A percentile compares a stretch with the other conserved stretches of the same genome.
These are phyloP conservation scores for Drosophila limbata DNA, from an alignment of 2,888 invertebrate genomes.

Conservation along the genomic window DNA sequence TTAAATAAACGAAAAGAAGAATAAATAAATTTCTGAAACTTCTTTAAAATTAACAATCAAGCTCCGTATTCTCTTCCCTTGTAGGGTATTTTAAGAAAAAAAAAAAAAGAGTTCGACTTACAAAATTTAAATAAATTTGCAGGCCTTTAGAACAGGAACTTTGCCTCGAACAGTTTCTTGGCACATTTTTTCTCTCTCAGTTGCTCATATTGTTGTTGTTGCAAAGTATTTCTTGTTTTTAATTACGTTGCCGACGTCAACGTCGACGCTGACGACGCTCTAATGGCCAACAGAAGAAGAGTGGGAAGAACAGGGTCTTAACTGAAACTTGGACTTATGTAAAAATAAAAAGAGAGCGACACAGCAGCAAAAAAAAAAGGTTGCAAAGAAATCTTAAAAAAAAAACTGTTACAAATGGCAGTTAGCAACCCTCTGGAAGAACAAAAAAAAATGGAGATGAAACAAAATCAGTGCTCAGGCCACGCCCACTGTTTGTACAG, in stretches of 20 bases:
- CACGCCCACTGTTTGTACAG: constrained; percentile 40
- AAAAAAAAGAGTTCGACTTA: constrained; percentile 58
- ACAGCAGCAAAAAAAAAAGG: constrained; percentile 55
- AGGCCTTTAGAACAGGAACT: constrained; percentile 22
- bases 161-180: constrained; percentile 60
- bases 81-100: neutral
- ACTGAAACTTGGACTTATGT: constrained; percentile 66
- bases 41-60: constrained; percentile 1
- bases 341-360: constrained; percentile 30
- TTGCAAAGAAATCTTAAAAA: constrained; percentile 50
- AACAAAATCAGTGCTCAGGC: constrained; percentile 51
- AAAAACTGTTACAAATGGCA: constrained; percentile 62
- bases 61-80: neutral
- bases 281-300: constrained; percentile 55
- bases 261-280: constrained; percentile 55
- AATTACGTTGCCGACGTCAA: constrained; percentile 69
- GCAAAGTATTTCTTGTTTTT: constrained; percentile 71
- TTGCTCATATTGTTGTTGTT: constrained; percentile 17
- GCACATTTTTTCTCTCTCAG: constrained; percentile 58
- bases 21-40: neutral
- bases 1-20: neutral
- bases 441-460: constrained; percentile 27
- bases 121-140: constrained; percentile 73
- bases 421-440: constrained; percentile 49
- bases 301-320: constrained; percentile 11